Evolutionary conservation across 1,140 invertebrate species (phyloP).

Genomic region (Zaprionus davidi): DNA sequence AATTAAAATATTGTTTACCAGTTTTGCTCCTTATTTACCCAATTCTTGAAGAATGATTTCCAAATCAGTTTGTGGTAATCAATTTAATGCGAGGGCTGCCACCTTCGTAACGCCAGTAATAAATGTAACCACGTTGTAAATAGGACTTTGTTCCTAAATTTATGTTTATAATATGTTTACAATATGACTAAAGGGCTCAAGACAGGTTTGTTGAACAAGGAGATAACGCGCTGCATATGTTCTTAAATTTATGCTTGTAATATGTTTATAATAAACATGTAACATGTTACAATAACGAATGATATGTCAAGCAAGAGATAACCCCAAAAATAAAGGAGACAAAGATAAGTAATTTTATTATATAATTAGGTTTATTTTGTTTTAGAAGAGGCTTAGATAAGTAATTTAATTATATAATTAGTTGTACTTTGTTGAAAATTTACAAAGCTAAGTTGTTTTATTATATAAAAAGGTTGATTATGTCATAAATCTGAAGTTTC

Average conservation of each 20-base stretch:
- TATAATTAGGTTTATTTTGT: background rate
- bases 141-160: background rate
- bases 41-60: slow-evolving; percentile 45
- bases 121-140: background rate
- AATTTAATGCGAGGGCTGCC: slow-evolving; percentile 20
- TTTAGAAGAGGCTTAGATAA: background rate
- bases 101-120: slow-evolving; percentile 7
- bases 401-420: background rate
- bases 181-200: no score
- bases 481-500: background rate
- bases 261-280: no score
- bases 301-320: background rate
- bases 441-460: background rate
- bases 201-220: no score
- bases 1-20: slow-evolving; percentile 48
- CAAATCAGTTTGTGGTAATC: slow-evolving; percentile 50
- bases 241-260: no score
- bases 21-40: slow-evolving; percentile 31
- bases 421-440: background rate
- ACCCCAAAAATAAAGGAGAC: background rate
- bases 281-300: background rate
- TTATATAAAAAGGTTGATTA: background rate
- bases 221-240: no score
- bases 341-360: background rate
- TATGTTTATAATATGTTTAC: no score